These are phyloP conservation scores for Enteromius paludinosus DNA, from an alignment of 2,797 vertebrate species.

Conservation along the genomic window DNA sequence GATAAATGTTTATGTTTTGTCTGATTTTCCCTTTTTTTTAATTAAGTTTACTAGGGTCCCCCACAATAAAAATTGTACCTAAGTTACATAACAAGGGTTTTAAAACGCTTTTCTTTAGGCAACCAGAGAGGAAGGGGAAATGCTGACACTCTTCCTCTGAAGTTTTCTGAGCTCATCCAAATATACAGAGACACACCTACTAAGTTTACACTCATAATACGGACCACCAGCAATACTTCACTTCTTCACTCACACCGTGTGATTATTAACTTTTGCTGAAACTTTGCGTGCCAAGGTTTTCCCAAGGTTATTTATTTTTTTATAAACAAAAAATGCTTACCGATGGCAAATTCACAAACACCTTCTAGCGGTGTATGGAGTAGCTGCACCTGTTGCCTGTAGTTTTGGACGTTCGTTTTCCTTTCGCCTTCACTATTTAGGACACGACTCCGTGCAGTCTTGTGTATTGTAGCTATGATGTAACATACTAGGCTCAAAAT, in stretches of 20 bases:
- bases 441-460: not conserved
- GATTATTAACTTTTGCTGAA: slow-evolving; percentile 58
- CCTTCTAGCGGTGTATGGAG: not conserved
- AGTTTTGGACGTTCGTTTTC: not conserved
- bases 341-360: not conserved
- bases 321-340: slow-evolving; percentile 5
- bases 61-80: not conserved
- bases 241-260: slow-evolving; percentile 46
- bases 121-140: slow-evolving; percentile 55
- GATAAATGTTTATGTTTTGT: not conserved
- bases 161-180: not conserved
- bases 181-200: not conserved
- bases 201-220: slow-evolving; percentile 8
- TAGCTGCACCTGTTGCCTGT: not conserved
- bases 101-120: slow-evolving; percentile 1
- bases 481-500: not conserved
- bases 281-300: slow-evolving; percentile 27
- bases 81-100: not conserved
- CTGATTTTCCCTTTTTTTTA: not conserved
- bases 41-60: not conserved
- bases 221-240: slow-evolving; percentile 1
- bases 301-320: not conserved
- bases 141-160: slow-evolving; percentile 56
- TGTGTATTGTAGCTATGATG: not conserved
- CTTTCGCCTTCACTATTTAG: not conserved